Evolutionary conservation across 2,113 vertebrate genomes (phyloP).

Genomic region (Odontophorus gujanensis): DNA sequence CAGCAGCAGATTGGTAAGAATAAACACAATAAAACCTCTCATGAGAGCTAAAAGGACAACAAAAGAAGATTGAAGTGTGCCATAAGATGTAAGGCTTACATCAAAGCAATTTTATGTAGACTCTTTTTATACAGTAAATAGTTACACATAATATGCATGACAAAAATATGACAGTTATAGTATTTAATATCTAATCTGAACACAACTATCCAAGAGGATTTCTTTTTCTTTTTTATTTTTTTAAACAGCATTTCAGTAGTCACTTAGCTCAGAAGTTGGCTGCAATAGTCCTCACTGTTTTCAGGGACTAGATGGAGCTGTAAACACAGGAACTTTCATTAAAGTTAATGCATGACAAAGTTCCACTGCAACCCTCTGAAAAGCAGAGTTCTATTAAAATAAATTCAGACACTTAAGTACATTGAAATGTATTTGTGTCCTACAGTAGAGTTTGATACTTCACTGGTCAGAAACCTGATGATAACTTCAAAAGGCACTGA

Average conservation of each 20-base stretch:
- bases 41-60: neutral
- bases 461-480: neutral
- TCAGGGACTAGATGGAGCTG: neutral
- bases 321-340: neutral
- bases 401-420: constrained; percentile 41
- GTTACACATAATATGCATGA: constrained; percentile 56
- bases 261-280: constrained; percentile 33
- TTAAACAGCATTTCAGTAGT: constrained; percentile 51
- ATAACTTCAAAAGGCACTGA: constrained; percentile 68
- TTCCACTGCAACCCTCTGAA: constrained; percentile 23
- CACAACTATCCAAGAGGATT: constrained; percentile 35
- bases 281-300: constrained; percentile 3
- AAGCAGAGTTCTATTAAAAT: constrained; percentile 8
- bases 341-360: constrained; percentile 23
- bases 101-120: constrained; percentile 54
- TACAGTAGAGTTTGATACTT: neutral
- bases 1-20: neutral
- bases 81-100: constrained; percentile 11
- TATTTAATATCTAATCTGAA: constrained; percentile 60
- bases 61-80: neutral
- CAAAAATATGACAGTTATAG: constrained; percentile 63
- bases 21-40: neutral
- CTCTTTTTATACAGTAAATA: constrained; percentile 46
- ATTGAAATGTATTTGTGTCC: constrained; percentile 47
- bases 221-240: neutral